Percentiles rank a stretch among this genome's conserved stretches.
Conservation (phyloP, 2,888 invertebrate species). For the Parnassius apollo region DNA sequence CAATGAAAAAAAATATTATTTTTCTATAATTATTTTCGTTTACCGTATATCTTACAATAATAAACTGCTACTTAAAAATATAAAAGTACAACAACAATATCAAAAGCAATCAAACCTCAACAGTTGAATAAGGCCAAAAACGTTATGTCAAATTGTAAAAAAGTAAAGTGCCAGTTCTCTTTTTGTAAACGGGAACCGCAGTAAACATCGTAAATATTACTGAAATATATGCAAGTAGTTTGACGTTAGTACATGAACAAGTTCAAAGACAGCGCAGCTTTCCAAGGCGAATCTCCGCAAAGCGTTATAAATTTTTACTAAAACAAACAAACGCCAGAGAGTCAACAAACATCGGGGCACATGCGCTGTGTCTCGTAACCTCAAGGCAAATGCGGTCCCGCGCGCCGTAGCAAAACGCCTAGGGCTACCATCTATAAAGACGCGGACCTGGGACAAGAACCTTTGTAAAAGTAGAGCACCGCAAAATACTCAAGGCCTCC, state of each 20-base stretch:
- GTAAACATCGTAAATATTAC: conserved; percentile 25
- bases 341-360: conserved; percentile 57
- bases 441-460: conserved; percentile 14
- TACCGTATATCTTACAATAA: no score
- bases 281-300: conserved; percentile 53
- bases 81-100: no score
- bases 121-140: conserved; percentile 8
- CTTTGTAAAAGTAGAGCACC: conserved; percentile 25
- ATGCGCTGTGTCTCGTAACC: conserved; percentile 44
- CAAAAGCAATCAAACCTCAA: background rate
- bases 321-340: conserved; percentile 62
- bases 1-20: no score
- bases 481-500: conserved; percentile 17
- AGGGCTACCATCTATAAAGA: conserved; percentile 19
- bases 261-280: conserved; percentile 56
- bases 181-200: conserved; percentile 22
- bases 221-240: conserved; percentile 24
- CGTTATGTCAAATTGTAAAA: conserved; percentile 20
- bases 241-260: conserved; percentile 37
- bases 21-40: no score
- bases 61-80: no score
- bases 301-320: conserved; percentile 68
- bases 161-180: conserved; percentile 18
- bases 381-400: conserved; percentile 28
- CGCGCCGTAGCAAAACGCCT: conserved; percentile 14